Conservation (phyloP, 2,888 invertebrate genomes). For the Hypomecis punctinalis region DNA sequence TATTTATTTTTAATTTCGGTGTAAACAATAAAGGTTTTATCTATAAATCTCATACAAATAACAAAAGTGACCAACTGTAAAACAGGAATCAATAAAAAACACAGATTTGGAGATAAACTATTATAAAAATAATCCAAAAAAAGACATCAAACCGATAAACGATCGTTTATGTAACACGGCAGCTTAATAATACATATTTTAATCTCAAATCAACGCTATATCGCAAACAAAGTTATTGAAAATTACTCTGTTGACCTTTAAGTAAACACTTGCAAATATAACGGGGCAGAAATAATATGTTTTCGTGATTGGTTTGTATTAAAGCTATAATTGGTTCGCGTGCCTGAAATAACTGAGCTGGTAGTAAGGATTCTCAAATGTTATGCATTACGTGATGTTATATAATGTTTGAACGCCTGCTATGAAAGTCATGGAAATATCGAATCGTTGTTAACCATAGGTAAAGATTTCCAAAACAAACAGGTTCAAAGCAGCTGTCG, state of each 20-base stretch:
- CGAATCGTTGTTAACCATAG: too few species aligned
- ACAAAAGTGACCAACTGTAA: neutral
- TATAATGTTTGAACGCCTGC: neutral
- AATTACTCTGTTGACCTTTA: constrained; percentile 36
- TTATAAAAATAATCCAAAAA: neutral
- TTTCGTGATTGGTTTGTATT: constrained; percentile 33
- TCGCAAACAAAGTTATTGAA: constrained; percentile 36
- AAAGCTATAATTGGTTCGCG: constrained; percentile 29
- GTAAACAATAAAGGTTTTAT: too few species aligned
- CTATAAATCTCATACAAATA: too few species aligned
- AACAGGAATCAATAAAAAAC: neutral
- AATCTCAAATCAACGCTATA: constrained; percentile 15
- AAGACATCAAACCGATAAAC: constrained; percentile 16
- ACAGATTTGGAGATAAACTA: neutral
- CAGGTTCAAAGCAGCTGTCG: too few species aligned
- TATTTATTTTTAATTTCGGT: too few species aligned
- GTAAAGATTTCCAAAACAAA: too few species aligned
- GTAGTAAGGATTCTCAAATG: constrained; percentile 14
- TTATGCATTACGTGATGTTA: constrained; percentile 1
- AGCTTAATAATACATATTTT: constrained; percentile 17
- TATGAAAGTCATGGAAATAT: neutral
- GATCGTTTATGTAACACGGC: constrained; percentile 13
- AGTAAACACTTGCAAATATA: constrained; percentile 33
- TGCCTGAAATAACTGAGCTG: constrained; percentile 8
- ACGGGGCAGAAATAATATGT: constrained; percentile 27